phyloP scores from a whole-genome alignment of 2,797 vertebrate genomes.

The Lepilemur ruficaudatus region DNA sequence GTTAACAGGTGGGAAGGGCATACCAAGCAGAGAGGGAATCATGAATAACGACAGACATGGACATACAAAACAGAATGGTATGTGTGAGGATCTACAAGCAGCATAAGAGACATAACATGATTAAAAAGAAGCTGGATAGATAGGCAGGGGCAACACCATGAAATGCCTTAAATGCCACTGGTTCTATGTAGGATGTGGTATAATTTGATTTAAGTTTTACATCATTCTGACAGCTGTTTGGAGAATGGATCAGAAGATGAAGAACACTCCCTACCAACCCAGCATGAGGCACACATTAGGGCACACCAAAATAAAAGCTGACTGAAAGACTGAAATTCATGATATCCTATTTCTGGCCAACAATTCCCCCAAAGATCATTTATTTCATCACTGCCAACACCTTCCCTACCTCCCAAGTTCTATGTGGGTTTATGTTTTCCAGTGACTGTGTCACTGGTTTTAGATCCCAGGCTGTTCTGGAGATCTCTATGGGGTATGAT shows the following conservation, averaged over 20 bases:
- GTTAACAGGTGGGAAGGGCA: neutral
- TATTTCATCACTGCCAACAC: neutral
- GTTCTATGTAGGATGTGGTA: neutral
- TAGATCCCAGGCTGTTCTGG: slow-evolving; percentile 12
- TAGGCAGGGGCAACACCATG: neutral
- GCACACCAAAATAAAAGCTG: neutral
- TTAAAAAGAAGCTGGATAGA: neutral
- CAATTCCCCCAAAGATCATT: neutral
- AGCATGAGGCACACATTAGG: neutral
- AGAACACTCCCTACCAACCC: neutral
- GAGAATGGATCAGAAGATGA: neutral
- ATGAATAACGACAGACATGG: neutral
- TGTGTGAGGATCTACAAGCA: neutral
- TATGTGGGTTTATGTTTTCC: neutral
- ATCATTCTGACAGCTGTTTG: neutral
- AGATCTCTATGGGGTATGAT: neutral
- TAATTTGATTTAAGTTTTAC: neutral
- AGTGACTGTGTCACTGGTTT: slow-evolving; percentile 25
- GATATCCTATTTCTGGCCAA: slow-evolving; percentile 19
- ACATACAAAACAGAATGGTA: neutral
- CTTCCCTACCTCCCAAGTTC: neutral
- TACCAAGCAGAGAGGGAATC: neutral
- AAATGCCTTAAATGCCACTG: neutral
- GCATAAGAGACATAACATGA: neutral
- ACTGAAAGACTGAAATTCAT: slow-evolving; percentile 12